phyloP scores from a whole-genome alignment of 2,888 invertebrate species.

The Homarus gammarus region DNA sequence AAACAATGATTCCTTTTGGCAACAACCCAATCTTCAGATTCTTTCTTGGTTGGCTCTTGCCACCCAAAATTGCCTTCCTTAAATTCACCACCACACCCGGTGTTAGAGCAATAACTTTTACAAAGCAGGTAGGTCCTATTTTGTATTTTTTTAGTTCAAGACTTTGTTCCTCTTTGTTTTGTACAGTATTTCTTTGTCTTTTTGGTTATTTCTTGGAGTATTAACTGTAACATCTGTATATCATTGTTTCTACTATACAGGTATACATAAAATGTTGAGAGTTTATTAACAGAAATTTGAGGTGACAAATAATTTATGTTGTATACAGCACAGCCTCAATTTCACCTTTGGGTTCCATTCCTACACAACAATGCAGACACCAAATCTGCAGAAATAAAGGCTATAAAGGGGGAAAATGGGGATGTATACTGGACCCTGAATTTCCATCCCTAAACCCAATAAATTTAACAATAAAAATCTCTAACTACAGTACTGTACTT shows the following conservation, averaged over 20 bases:
- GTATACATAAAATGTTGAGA: neutral
- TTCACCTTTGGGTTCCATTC: too few relatives aligned
- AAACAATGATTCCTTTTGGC: slow-evolving; percentile 86
- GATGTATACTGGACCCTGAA: too few relatives aligned
- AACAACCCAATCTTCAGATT: slow-evolving; percentile 83
- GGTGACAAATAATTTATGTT: too few relatives aligned
- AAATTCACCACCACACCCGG: slow-evolving; percentile 86
- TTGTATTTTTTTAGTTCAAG: neutral
- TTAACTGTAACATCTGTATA: too few relatives aligned
- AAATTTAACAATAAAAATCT: too few relatives aligned
- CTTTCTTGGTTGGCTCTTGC: slow-evolving; percentile 85
- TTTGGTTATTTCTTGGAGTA: neutral
- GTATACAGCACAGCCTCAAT: too few relatives aligned
- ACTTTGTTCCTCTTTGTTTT: neutral
- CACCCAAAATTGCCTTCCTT: slow-evolving; percentile 86
- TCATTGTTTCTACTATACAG: too few relatives aligned
- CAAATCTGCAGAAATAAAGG: too few relatives aligned
- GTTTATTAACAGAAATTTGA: neutral
- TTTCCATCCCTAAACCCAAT: too few relatives aligned
- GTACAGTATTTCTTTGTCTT: neutral
- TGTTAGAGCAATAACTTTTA: slow-evolving; percentile 85
- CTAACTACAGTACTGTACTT: too few relatives aligned
- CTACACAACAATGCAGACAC: too few relatives aligned
- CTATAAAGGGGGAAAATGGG: too few relatives aligned
- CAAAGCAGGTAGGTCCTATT: slow-evolving; percentile 81